Evolutionary conservation across 2,797 vertebrate species (phyloP).

Genomic region (Sebastes aleutianus): DNA sequence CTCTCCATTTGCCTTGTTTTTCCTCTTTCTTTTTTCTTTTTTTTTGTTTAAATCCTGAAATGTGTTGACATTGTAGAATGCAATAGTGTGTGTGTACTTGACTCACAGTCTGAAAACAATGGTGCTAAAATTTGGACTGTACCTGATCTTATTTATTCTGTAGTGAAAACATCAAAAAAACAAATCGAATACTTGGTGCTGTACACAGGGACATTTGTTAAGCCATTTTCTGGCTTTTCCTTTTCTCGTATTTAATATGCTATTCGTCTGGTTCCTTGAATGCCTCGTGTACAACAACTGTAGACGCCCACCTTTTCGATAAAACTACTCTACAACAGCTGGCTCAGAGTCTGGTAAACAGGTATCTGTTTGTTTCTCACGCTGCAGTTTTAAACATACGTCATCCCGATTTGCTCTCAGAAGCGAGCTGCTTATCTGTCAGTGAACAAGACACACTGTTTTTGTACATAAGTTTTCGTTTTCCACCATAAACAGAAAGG

Average conservation of each 20-base stretch:
- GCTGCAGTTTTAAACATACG: constrained; percentile 19
- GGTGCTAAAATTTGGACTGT: constrained; percentile 86
- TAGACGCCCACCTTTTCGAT: constrained; percentile 59
- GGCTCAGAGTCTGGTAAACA: constrained; percentile 46
- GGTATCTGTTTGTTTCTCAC: constrained; percentile 41
- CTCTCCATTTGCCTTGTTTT: constrained; percentile 65
- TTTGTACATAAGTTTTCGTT: constrained; percentile 66
- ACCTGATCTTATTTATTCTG: constrained; percentile 83
- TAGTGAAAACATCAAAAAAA: constrained; percentile 73
- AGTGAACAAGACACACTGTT: constrained; percentile 72
- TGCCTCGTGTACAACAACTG: constrained; percentile 64
- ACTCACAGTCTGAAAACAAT: constrained; percentile 82
- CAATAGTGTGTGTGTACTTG: constrained; percentile 77
- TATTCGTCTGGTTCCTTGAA: constrained; percentile 62
- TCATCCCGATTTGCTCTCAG: constrained; percentile 27
- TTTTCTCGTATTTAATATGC: constrained; percentile 76
- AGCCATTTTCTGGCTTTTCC: constrained; percentile 61
- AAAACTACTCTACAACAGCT: constrained; percentile 44
- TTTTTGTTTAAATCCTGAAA: constrained; percentile 58
- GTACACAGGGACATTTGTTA: constrained; percentile 79
- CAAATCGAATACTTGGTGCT: constrained; percentile 78
- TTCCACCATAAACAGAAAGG: constrained; percentile 57
- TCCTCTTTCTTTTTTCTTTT: constrained; percentile 14
- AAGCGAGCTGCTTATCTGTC: constrained; percentile 47
- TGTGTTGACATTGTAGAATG: constrained; percentile 77